Percentiles rank a stretch among this genome's conserved stretches.
phyloP scores from a whole-genome alignment of 2,113 vertebrate genomes.

The Dromiciops gliroides region DNA sequence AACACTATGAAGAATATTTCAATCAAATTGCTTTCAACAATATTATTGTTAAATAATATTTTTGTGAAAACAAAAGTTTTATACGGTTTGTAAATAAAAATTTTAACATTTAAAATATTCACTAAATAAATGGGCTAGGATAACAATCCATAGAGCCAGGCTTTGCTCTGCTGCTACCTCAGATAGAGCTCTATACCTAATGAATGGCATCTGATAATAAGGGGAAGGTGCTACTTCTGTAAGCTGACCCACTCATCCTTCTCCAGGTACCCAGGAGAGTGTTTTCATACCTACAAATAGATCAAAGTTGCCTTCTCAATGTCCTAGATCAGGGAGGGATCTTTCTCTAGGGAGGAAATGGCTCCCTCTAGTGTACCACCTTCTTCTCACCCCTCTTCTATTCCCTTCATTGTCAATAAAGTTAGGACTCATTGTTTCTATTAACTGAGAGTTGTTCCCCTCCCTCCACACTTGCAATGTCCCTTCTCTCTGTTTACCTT shows the following conservation, averaged over 20 bases:
- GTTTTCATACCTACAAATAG: not conserved
- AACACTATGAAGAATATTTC: not conserved
- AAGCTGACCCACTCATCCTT: fast-evolving
- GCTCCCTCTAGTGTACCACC: not conserved
- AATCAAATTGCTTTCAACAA: not conserved
- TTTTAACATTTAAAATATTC: not conserved
- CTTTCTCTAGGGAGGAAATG: not conserved
- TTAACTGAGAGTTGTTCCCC: not conserved
- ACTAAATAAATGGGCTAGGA: not conserved
- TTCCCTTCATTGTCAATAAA: not conserved
- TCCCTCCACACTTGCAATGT: not conserved
- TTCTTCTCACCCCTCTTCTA: not conserved
- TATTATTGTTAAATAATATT: not conserved
- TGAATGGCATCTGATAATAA: not conserved
- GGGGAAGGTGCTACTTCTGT: not conserved
- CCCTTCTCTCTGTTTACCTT: not conserved
- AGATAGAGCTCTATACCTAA: not conserved
- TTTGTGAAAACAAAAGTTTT: not conserved
- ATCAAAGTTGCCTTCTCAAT: not conserved
- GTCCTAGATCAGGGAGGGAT: not conserved
- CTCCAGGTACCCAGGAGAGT: not conserved
- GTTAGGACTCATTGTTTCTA: not conserved
- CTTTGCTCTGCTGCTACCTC: not conserved
- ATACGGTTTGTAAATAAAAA: not conserved
- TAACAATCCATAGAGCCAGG: not conserved